Base-by-base conservation (phyloP, 2,888 invertebrate species). In the Thyatira batis region DNA sequence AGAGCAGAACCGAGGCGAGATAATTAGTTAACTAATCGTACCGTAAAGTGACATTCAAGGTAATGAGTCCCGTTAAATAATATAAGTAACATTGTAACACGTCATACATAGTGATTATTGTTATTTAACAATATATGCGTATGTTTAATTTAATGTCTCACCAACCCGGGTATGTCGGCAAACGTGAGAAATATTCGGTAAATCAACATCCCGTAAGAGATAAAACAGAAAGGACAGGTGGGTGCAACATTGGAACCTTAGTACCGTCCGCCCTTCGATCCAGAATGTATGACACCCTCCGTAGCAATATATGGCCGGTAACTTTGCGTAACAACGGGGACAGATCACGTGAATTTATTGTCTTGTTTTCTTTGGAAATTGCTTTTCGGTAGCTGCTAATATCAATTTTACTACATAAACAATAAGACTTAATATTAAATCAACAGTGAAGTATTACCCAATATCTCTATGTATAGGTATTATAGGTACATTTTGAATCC, bases 291-390 rank as follows among this genome's bases (percentile, higher is more conserved):
- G 72, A 74, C 67, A 65, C 75, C 65, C 71, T 66, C 59, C 60
- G 63, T 67, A 61, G 64, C 67, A 65, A 74, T 59, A 69, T 80
- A 78, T 68, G 71, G 66, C 68, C 65, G 64, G 73, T 68, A 76
- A 77, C 77, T 75, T 73, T 68, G 60, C 61, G 62, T 71, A 77
- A 76, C 78, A 72, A 72, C 65, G 65, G 70, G 70, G 67, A 70
- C 77, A 72, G 67, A 77, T 73, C 73, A 54, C 66, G 67, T 57
- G 65, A 67, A 78, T 82, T 81, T 80, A 84, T 79, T 75, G 73
- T 73, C 73, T 72, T 73, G 71, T 66, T 78, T 73, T 74, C 63
- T 65, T 55, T 51, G 46, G 57, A 70, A 68, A 68, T 69, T 64
- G 67, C 64, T 65, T 67, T 70, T 8, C 39, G 8, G 39, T 39